phyloP scores from a whole-genome alignment of 1,140 invertebrate species.

The Panagrolaimus sp. region DNA sequence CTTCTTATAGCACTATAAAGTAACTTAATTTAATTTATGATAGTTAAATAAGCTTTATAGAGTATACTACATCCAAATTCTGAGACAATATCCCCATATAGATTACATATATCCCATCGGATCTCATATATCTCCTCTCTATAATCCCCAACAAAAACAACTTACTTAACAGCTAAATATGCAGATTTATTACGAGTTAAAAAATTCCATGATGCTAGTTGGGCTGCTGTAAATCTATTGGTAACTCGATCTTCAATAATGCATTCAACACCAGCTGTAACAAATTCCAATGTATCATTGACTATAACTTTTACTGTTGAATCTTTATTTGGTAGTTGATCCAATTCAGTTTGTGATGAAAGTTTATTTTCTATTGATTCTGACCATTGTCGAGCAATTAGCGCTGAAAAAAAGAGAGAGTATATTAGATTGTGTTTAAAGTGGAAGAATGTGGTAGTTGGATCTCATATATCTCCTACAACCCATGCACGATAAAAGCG shows the following conservation, averaged over 20 bases:
- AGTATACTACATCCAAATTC: too few relatives aligned
- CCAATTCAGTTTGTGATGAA: constrained; percentile 8
- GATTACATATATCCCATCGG: too few relatives aligned
- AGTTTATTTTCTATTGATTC: constrained; percentile 17
- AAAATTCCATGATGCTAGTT: constrained; percentile 45
- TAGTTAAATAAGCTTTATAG: too few relatives aligned
- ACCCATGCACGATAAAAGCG: too few relatives aligned
- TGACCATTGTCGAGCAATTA: constrained; percentile 18
- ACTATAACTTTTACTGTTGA: constrained; percentile 13
- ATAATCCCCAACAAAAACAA: constrained; percentile 12
- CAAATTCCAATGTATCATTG: constrained; percentile 14
- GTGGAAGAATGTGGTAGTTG: too few relatives aligned
- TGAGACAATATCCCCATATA: too few relatives aligned
- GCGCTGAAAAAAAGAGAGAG: not conserved
- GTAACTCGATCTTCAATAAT: constrained; percentile 54
- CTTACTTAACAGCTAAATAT: constrained; percentile 31
- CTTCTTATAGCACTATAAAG: too few relatives aligned
- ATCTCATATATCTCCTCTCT: too few relatives aligned
- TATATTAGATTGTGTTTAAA: too few relatives aligned
- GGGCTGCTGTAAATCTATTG: constrained; percentile 42
- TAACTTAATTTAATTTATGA: too few relatives aligned
- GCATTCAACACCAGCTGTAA: constrained; percentile 35
- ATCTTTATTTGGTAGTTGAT: constrained; percentile 4
- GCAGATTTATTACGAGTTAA: constrained; percentile 36
- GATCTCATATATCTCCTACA: too few relatives aligned